Evolutionary conservation across 2,113 vertebrate genomes (phyloP), one percentile per base, ranked within the genome.

Genomic region (Embiotoca jacksoni): DNA sequence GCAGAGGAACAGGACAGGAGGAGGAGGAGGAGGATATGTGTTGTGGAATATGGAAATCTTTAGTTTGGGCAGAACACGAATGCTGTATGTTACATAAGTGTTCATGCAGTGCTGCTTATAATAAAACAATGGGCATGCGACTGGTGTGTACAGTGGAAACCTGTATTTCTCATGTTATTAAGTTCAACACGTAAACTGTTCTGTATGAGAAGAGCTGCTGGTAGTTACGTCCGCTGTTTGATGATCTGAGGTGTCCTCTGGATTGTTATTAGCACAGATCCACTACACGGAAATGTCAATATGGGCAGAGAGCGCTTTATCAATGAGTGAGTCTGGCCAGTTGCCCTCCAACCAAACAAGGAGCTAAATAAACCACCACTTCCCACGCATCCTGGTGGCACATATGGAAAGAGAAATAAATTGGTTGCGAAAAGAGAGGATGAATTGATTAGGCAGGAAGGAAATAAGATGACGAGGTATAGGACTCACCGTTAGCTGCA

Each of bases 401-500:
- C 2, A 44, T 52, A 41, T 23, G 15, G 3, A 52, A 36, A 6
- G 37, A 78, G 46, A 44, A 15, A 49, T n/a, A 46, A 30, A 57
- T 7, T 7, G 10, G 15, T 47, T 61, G 10, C 10, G 31, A 63
- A 72, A 55, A 23, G 39, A 61, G n/a, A 30, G n/a, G 13, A 46
- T 52, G 52, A 39, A 32, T 1, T 39, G 33, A 60, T 3, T 39
- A 30, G 49, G 58, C 14, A 46, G 32, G 15, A 64, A 68, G n/a
- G 16, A 7, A 10, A 23, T 23, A 47, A 37, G 14, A 41, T 53
- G 68, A 71, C 6, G 1, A 56, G 72, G 80, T 82, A 41, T 71
- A 32, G 57, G 66, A 68, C 89, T 96, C 89, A 99, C 98, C 97
- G 0, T 98, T 98, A 53, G 97, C 97, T 10, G 98, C 97, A 13